Evolutionary conservation across 2,888 invertebrate genomes (phyloP), one percentile per base, ranked within the genome.

Genomic region (Paralinhomoeus sp.): DNA sequence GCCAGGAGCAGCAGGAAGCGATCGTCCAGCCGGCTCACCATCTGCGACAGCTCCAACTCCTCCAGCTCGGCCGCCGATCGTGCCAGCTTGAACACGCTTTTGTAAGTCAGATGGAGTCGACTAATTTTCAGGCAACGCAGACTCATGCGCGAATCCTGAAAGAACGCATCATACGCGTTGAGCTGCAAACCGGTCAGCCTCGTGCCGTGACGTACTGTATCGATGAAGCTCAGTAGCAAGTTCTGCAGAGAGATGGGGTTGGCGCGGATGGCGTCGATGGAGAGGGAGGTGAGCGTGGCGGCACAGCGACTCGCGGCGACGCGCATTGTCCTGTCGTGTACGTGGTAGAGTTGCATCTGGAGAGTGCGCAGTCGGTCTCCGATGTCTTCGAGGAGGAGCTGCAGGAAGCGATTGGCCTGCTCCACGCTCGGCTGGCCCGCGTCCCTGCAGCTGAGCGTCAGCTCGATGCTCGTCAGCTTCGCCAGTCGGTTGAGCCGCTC

Each of bases 21-120:
- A 42, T 60, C 60, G 44, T 60, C 60, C 7, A 60, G 55, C n/a
- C 52, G 48, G 15, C 47, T 5, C 2, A 2, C 40, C 57, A 60
- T 60, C 45, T 58, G 52, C 12, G 58, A 57, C 22, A 54, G 51
- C 47, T 60, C 60, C 35, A 60, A 36, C 18, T 60, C 59, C 47
- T 54, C 42, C 23, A 45, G 31, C 17, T 46, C 13, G 15, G 24
- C 7, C n/a, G 21, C 18, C 17, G 9, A n/a, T 3, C 40, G 27
- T 5, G n/a, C 24, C n/a, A 40, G 5, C 18, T 18, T 17, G 18
- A 33, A 21, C n/a, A 37, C 22, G 15, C 17, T 17, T 21, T 24
- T 17, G 45, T 58, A 56, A 1, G 59, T 52, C 43, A 59, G 52
- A 24, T 54, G 41, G 46, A 57, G 50, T 33, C 54, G 49, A 34